Conservation (phyloP, 2,113 vertebrate species). For the Chaenogobius annularis region DNA sequence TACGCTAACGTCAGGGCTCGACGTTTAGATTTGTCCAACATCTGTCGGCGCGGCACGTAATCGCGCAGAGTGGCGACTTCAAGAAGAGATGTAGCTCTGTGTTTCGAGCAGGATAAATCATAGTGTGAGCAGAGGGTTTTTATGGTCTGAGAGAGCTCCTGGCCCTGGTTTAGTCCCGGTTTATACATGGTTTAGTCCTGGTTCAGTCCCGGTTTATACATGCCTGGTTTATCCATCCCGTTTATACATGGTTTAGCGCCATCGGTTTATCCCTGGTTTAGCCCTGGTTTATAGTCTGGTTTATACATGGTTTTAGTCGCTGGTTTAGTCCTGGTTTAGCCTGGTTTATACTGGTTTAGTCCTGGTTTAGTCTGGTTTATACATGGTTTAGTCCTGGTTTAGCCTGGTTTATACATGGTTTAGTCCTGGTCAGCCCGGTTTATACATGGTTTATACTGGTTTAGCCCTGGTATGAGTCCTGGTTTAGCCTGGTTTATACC, state of each 20-base stretch:
- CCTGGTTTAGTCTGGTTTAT: too few relatives aligned
- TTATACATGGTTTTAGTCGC: too few relatives aligned
- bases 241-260: background rate
- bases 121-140: background rate
- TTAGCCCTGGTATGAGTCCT: too few relatives aligned
- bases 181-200: background rate
- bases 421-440: too few relatives aligned
- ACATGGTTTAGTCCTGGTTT: too few relatives aligned
- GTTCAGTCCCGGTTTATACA: background rate
- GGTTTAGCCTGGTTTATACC: too few relatives aligned
- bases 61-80: background rate
- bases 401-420: too few relatives aligned
- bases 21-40: background rate
- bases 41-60: background rate
- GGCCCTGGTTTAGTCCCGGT: background rate
- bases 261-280: too few relatives aligned
- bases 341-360: too few relatives aligned
- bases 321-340: too few relatives aligned
- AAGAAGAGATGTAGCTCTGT: background rate
- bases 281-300: too few relatives aligned
- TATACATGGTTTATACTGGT: too few relatives aligned
- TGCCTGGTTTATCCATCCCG: background rate
- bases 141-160: background rate
- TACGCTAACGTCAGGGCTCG: background rate
- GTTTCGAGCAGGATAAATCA: background rate